Base-by-base conservation (phyloP, 1,140 invertebrate genomes). In the Cherax destructor region DNA sequence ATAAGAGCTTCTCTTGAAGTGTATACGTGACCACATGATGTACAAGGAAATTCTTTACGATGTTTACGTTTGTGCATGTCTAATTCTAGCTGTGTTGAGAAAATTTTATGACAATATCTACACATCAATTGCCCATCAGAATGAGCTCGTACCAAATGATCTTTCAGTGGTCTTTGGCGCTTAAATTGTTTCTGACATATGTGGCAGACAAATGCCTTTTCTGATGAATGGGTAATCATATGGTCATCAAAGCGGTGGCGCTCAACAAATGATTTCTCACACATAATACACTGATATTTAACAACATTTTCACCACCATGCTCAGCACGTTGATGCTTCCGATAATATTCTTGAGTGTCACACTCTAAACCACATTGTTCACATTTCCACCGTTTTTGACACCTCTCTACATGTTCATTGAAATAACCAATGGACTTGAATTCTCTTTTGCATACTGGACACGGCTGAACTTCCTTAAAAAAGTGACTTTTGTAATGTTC, bases 401-500 rank as follows among this genome's bases (percentile, higher is more conserved):
- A 93, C 77, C 81, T 80, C 49, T 91, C 91, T 4, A 92, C 88
- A 59, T 93, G 92, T 69, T 92, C 91, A 86, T 92, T 93, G 61
- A 91, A 93, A 72, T 47, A 91, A 11, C 92, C 92, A 91, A 93
- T 92, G 9, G 85, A 90, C 59, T 92, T 93, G 76, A 93, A 93
- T n/a, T 86, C 91, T 49, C 92, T 93, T 50, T 83, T 78, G 50
- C 92, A 93, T 41, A 86, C 80, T n/a, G 91, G 87, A 16, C 92
- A 93, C n/a, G 74, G 80, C 41, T 80, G 59, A n/a, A 52, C 91
- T 76, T 86, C 87, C 59, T 93, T 89, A 72, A 93, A 93, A 74
- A 91, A 93, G 84, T 93, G 92, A 69, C 86, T 93, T 86, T 93
- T 93, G 21, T 88, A 88, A 41, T 93, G 92, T 83, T 93, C 91